Conservation (phyloP, 2,113 vertebrate genomes). For the Hydrolagus affinis region DNA sequence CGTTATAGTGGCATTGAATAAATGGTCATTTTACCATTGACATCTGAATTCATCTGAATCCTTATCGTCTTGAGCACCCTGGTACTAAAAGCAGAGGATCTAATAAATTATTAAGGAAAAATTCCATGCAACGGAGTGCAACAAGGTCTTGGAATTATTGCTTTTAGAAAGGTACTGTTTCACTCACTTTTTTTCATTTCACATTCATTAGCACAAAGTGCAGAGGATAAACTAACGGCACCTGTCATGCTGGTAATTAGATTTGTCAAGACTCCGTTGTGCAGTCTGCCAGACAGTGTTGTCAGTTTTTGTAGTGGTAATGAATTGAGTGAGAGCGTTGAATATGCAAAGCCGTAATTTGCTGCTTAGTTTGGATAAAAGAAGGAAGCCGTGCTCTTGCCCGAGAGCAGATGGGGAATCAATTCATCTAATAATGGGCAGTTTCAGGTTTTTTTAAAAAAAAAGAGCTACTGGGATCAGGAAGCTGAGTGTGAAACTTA, state of each 20-base stretch:
- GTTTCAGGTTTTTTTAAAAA: neutral
- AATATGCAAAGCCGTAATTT: neutral
- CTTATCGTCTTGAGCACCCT: neutral
- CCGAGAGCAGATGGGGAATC: neutral
- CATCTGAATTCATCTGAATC: neutral
- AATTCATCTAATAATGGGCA: neutral
- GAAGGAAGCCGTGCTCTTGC: neutral
- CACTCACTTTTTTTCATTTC: constrained; percentile 45
- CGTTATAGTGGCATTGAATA: no score
- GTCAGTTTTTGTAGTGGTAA: constrained; percentile 52
- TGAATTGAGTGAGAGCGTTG: constrained; percentile 37
- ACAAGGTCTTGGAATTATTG: neutral
- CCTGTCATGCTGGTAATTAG: constrained; percentile 52
- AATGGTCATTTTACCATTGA: neutral
- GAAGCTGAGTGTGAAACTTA: neutral
- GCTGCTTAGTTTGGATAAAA: neutral
- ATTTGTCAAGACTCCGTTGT: constrained; percentile 51
- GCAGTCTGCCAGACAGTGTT: constrained; percentile 48
- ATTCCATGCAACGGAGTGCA: neutral
- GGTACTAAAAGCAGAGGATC: neutral
- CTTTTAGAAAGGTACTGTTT: constrained; percentile 38
- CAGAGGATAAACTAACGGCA: constrained; percentile 44
- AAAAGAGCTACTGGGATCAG: neutral
- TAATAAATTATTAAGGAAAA: neutral
- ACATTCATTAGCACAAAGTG: constrained; percentile 40